These are phyloP conservation scores for Henricia sp. DNA, from an alignment of 53 echinoderm and acorn worm species.

Conservation along the genomic window DNA sequence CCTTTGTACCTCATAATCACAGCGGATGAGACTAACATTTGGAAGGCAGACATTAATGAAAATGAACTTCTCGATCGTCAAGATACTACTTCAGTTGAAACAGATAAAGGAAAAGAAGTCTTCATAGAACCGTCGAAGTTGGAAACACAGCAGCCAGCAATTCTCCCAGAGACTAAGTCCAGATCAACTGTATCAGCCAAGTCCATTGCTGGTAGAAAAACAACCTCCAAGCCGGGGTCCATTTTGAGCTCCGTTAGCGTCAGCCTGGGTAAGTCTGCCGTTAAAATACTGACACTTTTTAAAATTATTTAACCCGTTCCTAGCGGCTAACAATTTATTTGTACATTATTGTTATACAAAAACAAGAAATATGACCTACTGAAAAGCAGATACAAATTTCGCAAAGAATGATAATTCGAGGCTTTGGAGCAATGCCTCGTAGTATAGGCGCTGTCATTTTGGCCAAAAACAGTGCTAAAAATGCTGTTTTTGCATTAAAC, in stretches of 20 bases:
- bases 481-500: no score
- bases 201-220: conserved; percentile 24
- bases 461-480: no score
- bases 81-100: background rate
- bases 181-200: conserved; percentile 49
- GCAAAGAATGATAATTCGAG: no score
- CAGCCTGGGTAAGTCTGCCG: conserved; percentile 42
- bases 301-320: no score
- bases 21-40: conserved; percentile 75
- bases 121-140: background rate
- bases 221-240: conserved; percentile 64
- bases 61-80: conserved; percentile 59
- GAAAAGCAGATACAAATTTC: no score
- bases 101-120: background rate
- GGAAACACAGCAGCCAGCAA: background rate
- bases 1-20: no score
- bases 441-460: no score
- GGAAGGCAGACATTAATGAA: conserved; percentile 79
- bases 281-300: no score
- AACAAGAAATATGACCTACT: no score
- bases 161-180: conserved; percentile 23
- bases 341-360: no score
- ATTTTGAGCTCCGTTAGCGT: conserved; percentile 65
- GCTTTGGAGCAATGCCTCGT: no score
- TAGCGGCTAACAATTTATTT: no score